These are phyloP conservation scores for Pavo muticus DNA, from an alignment of 2,113 vertebrate genomes.

Conservation along the genomic window DNA sequence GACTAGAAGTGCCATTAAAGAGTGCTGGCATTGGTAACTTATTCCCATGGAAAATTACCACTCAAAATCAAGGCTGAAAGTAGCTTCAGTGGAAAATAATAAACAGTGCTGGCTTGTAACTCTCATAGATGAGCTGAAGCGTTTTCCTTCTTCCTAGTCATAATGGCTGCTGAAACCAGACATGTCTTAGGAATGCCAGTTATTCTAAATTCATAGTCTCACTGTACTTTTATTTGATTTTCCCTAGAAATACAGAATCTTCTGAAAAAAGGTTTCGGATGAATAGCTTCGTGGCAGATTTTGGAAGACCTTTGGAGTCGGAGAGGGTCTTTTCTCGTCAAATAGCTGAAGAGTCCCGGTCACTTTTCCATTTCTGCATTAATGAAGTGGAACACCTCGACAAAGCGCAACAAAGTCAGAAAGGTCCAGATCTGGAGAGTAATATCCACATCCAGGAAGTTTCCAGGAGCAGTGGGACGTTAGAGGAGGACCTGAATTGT, in stretches of 20 bases:
- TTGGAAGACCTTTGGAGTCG: constrained; percentile 74
- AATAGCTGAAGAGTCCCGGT: constrained; percentile 79
- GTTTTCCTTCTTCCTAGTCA: neutral
- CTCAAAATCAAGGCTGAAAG: neutral
- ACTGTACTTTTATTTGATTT: neutral
- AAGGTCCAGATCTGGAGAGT: constrained; percentile 55
- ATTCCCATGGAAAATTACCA: neutral
- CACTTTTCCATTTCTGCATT: constrained; percentile 89
- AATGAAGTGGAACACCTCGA: constrained; percentile 81
- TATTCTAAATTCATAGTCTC: neutral
- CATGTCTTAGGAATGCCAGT: neutral
- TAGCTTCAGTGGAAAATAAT: neutral
- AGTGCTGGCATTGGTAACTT: neutral
- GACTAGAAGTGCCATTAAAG: neutral
- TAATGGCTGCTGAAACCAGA: neutral
- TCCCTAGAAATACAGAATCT: constrained; percentile 82
- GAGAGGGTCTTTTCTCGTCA: constrained; percentile 84
- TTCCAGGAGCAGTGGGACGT: constrained; percentile 38
- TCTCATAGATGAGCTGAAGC: neutral
- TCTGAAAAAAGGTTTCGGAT: constrained; percentile 82
- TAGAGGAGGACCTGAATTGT: constrained; percentile 73
- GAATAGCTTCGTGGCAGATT: constrained; percentile 84
- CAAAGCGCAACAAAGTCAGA: constrained; percentile 54
- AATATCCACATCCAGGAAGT: constrained; percentile 64
- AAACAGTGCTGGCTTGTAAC: neutral